phyloP scores from a whole-genome alignment of 2,797 vertebrate genomes.

The Echiichthys vipera region DNA sequence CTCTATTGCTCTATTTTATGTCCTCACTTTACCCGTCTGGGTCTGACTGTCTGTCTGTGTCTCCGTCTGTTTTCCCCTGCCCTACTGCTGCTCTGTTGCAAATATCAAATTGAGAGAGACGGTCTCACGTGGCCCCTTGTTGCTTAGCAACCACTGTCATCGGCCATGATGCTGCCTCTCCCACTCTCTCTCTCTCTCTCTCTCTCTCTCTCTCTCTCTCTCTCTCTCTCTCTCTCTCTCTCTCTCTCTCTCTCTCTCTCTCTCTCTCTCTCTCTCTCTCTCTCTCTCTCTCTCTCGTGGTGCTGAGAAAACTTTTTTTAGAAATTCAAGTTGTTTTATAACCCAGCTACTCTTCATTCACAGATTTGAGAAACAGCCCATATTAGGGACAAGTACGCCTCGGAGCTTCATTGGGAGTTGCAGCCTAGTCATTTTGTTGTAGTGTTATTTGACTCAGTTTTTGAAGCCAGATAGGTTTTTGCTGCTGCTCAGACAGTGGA shows the following conservation, averaged over 20 bases:
- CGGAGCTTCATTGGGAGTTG: not conserved
- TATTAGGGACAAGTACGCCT: slow-evolving; percentile 1
- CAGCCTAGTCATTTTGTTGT: slow-evolving; percentile 26
- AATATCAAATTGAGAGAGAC: slow-evolving; percentile 77
- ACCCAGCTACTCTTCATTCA: slow-evolving; percentile 37
- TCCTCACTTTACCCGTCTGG: slow-evolving; percentile 35
- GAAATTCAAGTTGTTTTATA: slow-evolving; percentile 48
- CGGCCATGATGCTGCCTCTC: slow-evolving; percentile 60
- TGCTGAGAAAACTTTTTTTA: slow-evolving; percentile 45
- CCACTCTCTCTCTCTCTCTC: not conserved
- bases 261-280: not conserved
- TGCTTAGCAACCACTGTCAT: slow-evolving; percentile 83
- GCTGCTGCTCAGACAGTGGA: slow-evolving; percentile 41
- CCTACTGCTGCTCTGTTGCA: slow-evolving; percentile 60
- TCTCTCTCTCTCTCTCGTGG: slow-evolving; percentile 12
- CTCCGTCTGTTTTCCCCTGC: slow-evolving; percentile 13
- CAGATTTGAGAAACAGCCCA: slow-evolving; percentile 29
- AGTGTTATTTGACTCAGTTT: slow-evolving; percentile 19
- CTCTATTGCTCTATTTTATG: slow-evolving; percentile 38
- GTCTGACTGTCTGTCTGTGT: slow-evolving; percentile 24
- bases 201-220: no score
- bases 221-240: not conserved
- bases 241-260: not conserved
- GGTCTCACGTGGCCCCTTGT: slow-evolving; percentile 76
- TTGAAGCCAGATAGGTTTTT: slow-evolving; percentile 20